Base-by-base conservation (phyloP, 1,140 invertebrate genomes). In the Formica exsecta region DNA sequence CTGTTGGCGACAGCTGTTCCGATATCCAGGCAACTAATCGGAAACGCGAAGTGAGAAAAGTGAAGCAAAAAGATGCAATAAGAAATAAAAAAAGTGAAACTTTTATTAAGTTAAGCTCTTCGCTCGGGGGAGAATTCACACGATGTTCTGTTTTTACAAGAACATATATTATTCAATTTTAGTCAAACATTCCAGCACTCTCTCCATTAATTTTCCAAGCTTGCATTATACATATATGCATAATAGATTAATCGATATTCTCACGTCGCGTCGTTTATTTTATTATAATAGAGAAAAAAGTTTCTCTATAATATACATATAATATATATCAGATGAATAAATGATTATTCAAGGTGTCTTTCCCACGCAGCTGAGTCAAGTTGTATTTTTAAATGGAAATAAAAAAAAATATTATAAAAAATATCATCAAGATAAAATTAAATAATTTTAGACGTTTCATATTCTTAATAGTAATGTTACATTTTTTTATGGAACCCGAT, bases 1-100 rank as follows among this genome's bases (percentile, higher is more conserved):
- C 71, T 74, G 51, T 74, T 74, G 71, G 32, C 71, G 32, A 74
- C 71, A 74, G 51, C n/a, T 59, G 51, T 74, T 74, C 71, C 51
- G 32, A 74, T 74, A 74, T 74, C 57, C 51, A 59, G n/a, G 71
- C 32, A 36, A 74, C 51, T 54, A 59, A 22, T 59, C 32, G 29
- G 29, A 59, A 71, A 54, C 16, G 68, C 48, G 48, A 71, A 74
- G 8, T 57, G 51, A 57, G 6, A 57, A 7, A 57, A 74, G 16
- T 74, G 22, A 59, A 13, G 29, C 19, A 59, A 59, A 5, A 25
- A n/a, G 51, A 38, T 59, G 32, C 5, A 74, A 59, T 57, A 25
- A 59, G n/a, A n/a, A 73, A 57, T 11, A 13, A 2, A 54, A 36
- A 71, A 36, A 32, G 16, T 32, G 8, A 54, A 71, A 71, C 29